Evolutionary conservation across 92 coral and sea anemone species (phyloP).

Genomic region (Plumapathes pennacea): DNA sequence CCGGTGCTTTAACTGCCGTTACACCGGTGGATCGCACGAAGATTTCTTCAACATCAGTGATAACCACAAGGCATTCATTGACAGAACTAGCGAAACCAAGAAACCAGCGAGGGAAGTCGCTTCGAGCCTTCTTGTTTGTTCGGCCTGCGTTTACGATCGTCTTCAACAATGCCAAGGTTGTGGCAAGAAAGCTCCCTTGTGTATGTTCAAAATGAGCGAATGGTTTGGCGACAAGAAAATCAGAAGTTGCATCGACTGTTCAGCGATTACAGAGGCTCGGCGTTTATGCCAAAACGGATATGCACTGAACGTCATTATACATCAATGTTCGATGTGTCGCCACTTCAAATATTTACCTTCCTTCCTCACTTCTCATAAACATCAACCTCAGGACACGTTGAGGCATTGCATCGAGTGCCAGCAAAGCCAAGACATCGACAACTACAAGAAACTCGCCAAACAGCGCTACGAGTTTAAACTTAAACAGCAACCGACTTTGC

Average conservation of each 20-base stretch:
- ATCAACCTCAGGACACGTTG: constrained; percentile 41
- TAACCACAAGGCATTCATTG: constrained; percentile 61
- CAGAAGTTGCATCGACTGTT: constrained; percentile 86
- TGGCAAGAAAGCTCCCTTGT: constrained; percentile 73
- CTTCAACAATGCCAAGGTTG: constrained; percentile 83
- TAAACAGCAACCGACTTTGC: constrained; percentile 82
- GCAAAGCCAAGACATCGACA: constrained; percentile 70
- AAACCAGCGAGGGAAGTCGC: constrained; percentile 56
- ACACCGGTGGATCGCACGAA: constrained; percentile 78
- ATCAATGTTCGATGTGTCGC: constrained; percentile 90
- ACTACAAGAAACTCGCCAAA: constrained; percentile 74
- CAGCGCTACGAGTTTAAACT: constrained; percentile 79
- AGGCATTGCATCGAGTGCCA: constrained; percentile 88
- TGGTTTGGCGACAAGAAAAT: constrained; percentile 81
- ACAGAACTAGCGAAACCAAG: constrained; percentile 39
- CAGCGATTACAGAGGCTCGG: constrained; percentile 73
- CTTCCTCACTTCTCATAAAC: constrained; percentile 65
- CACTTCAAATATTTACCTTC: constrained; percentile 91
- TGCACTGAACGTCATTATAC: constrained; percentile 61
- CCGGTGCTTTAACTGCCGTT: constrained; percentile 92
- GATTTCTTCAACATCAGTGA: constrained; percentile 82
- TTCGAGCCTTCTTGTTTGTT: constrained; percentile 71
- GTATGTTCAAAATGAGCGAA: constrained; percentile 92
- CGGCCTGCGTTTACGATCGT: constrained; percentile 93
- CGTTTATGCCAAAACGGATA: constrained; percentile 75